Percentiles rank a stretch among this genome's conserved stretches.
These are phyloP conservation scores for Pempheris klunzingeri DNA, from an alignment of 2,797 vertebrate genomes.

Conservation along the genomic window DNA sequence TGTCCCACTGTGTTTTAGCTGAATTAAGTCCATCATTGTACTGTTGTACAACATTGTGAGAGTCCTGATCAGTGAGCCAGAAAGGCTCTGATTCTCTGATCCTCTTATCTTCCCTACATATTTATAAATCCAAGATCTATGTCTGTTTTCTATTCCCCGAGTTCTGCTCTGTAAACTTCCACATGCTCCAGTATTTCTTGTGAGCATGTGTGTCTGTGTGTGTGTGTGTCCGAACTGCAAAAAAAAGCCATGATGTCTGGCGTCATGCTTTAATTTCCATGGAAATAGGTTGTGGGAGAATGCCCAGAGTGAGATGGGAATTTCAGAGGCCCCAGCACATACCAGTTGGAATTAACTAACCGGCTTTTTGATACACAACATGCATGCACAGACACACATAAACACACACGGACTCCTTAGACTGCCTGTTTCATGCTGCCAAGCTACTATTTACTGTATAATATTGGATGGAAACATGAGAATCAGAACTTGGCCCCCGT, in stretches of 20 bases:
- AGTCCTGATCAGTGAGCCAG: slow-evolving; percentile 55
- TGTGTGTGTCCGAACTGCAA: slow-evolving; percentile 34
- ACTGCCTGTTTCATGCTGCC: slow-evolving; percentile 23
- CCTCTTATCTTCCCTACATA: slow-evolving; percentile 62
- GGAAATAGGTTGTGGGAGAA: slow-evolving; percentile 69
- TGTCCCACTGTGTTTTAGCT: slow-evolving; percentile 42
- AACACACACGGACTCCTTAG: neutral
- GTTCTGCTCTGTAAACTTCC: slow-evolving; percentile 66
- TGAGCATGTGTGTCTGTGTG: slow-evolving; percentile 2
- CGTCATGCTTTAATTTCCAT: slow-evolving; percentile 75
- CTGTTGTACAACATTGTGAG: slow-evolving; percentile 33
- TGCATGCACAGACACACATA: slow-evolving; percentile 11
- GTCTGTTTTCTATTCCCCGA: slow-evolving; percentile 46
- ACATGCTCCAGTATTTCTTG: slow-evolving; percentile 48
- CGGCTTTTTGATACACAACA: slow-evolving; percentile 34
- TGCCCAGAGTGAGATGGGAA: slow-evolving; percentile 64
- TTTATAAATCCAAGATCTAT: slow-evolving; percentile 60
- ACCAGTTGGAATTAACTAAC: slow-evolving; percentile 63
- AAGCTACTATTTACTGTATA: slow-evolving; percentile 10
- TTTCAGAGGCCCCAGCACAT: slow-evolving; percentile 45
- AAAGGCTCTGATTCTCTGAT: slow-evolving; percentile 60
- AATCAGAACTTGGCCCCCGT: slow-evolving; percentile 4
- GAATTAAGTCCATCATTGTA: slow-evolving; percentile 51
- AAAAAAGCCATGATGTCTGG: slow-evolving; percentile 54
- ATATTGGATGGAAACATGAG: slow-evolving; percentile 6